phyloP scores from a whole-genome alignment of 2,797 vertebrate genomes.

The Tenualosa thibaudeaui region DNA sequence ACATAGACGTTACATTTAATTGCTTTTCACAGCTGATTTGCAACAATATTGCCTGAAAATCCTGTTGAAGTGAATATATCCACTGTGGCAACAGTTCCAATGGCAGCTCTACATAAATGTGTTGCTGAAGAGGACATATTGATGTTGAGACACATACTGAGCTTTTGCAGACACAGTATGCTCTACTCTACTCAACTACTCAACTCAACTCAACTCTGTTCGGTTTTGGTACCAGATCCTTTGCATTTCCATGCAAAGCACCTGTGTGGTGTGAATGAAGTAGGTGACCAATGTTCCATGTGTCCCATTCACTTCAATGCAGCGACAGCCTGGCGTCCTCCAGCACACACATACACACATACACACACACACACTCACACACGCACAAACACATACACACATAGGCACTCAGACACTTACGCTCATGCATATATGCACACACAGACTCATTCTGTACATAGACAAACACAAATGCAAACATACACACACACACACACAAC shows the following conservation, averaged over 20 bases:
- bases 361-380: constrained; percentile 26
- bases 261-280: too few relatives aligned
- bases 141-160: too few relatives aligned
- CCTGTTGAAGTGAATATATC: neutral
- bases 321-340: constrained; percentile 75
- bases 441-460: neutral
- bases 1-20: too few relatives aligned
- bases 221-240: too few relatives aligned
- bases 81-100: neutral
- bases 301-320: too few relatives aligned
- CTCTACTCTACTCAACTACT: too few relatives aligned
- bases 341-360: constrained; percentile 30
- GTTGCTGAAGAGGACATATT: neutral
- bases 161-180: too few relatives aligned
- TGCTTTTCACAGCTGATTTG: too few relatives aligned
- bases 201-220: too few relatives aligned
- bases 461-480: neutral
- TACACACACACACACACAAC: neutral
- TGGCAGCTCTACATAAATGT: neutral
- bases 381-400: neutral
- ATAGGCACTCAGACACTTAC: neutral
- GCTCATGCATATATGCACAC: neutral
- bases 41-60: too few relatives aligned
- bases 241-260: too few relatives aligned
- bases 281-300: too few relatives aligned